A percentile compares a stretch with the other conserved stretches of the same genome.
Evolutionary conservation across 1,140 invertebrate species (phyloP).

Genomic region (Vanessa tameamea): DNA sequence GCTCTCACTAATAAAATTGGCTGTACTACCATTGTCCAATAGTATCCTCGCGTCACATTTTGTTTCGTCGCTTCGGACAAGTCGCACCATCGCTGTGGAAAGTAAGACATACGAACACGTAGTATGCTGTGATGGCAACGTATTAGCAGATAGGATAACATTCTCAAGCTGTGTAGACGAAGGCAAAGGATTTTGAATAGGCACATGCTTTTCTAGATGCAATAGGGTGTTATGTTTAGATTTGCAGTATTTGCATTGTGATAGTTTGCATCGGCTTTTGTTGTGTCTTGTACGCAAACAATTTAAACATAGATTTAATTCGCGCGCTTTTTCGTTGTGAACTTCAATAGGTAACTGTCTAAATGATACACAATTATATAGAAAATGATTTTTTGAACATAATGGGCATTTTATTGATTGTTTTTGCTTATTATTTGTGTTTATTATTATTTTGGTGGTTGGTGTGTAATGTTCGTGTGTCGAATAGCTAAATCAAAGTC

Average conservation of each 20-base stretch:
- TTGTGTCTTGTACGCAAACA: not conserved
- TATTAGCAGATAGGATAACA: not conserved
- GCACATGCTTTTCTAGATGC: not conserved
- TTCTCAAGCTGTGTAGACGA: not conserved
- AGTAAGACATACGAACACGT: not conserved
- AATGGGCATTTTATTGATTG: too few relatives aligned
- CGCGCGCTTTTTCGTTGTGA: not conserved
- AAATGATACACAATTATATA: not conserved
- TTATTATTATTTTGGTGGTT: too few relatives aligned
- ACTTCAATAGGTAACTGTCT: not conserved
- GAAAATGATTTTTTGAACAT: not conserved
- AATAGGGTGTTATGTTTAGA: not conserved
- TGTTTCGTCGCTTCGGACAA: not conserved
- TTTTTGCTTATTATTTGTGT: too few relatives aligned
- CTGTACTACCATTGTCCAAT: not conserved
- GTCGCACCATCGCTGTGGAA: not conserved
- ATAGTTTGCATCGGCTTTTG: not conserved
- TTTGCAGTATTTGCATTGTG: not conserved
- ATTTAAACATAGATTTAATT: not conserved
- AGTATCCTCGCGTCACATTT: not conserved
- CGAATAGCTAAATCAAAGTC: too few relatives aligned
- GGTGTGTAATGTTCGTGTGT: too few relatives aligned
- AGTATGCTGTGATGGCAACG: not conserved
- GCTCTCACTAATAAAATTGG: not conserved
- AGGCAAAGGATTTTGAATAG: not conserved